Conservation (phyloP, 2,888 invertebrate genomes). For the Clepsis dumicolana region DNA sequence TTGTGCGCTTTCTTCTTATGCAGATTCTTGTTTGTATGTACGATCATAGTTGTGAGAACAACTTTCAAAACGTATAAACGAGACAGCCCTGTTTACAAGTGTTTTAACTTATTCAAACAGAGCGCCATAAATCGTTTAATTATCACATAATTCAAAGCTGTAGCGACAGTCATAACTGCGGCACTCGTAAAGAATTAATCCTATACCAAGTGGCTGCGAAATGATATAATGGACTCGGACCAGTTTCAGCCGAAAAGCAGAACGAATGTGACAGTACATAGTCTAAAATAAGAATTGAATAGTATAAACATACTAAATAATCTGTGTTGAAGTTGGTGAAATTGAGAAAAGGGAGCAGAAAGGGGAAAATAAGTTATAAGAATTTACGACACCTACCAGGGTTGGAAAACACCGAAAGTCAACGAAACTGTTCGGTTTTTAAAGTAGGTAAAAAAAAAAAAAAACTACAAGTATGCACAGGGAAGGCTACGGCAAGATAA, state of each 20-base stretch:
- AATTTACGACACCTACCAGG: not conserved
- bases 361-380: too few relatives aligned
- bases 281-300: constrained; percentile 18
- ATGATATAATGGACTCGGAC: constrained; percentile 11
- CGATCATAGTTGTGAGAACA: not conserved
- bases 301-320: not conserved
- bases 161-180: constrained; percentile 35
- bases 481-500: too few relatives aligned
- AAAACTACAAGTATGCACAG: not conserved
- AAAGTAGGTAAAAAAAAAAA: not conserved
- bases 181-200: constrained; percentile 26
- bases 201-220: constrained; percentile 15
- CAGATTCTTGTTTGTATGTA: not conserved
- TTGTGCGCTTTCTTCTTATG: not conserved
- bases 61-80: constrained; percentile 2
- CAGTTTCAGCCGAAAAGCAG: constrained; percentile 19
- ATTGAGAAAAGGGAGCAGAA: constrained; percentile 12
- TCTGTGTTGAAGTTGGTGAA: not conserved
- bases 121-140: constrained; percentile 38
- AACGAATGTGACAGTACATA: constrained; percentile 19
- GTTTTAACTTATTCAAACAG: constrained; percentile 37
- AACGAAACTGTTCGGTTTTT: not conserved
- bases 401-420: not conserved
- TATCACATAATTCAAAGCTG: constrained; percentile 39
- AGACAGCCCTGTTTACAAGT: constrained; percentile 27